phyloP scores from a whole-genome alignment of 2,888 invertebrate species.

The Dascillus cervinus region DNA sequence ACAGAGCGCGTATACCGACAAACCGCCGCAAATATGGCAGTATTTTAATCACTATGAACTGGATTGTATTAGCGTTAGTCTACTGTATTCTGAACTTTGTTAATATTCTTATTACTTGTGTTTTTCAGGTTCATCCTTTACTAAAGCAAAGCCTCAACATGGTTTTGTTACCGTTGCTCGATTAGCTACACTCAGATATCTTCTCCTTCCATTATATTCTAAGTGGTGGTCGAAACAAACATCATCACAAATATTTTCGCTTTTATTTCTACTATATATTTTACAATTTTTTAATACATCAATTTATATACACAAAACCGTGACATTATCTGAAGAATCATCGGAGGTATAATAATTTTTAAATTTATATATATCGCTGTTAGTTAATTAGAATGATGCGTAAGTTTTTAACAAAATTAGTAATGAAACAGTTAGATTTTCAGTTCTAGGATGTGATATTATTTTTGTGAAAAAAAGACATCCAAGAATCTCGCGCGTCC shows the following conservation, averaged over 20 bases:
- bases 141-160: conserved; percentile 92
- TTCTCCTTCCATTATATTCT: conserved; percentile 77
- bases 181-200: conserved; percentile 70
- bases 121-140: conserved; percentile 80
- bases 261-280: conserved; percentile 70
- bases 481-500: no score
- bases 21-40: no score
- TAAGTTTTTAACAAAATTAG: no score
- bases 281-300: conserved; percentile 40
- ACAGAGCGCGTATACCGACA: no score
- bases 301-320: conserved; percentile 38
- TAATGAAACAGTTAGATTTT: no score
- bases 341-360: conserved; percentile 22
- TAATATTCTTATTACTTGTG: no score
- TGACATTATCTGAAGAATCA: conserved; percentile 19
- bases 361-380: not conserved
- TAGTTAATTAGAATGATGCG: no score
- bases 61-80: no score
- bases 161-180: conserved; percentile 78
- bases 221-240: conserved; percentile 92
- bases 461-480: no score
- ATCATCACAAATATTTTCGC: conserved; percentile 62
- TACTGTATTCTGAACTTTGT: no score
- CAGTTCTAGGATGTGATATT: no score
- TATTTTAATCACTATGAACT: no score